Evolutionary conservation across 2,797 vertebrate genomes (phyloP), one percentile per base, ranked within the genome.

Genomic region (Megaceryle alcyon): DNA sequence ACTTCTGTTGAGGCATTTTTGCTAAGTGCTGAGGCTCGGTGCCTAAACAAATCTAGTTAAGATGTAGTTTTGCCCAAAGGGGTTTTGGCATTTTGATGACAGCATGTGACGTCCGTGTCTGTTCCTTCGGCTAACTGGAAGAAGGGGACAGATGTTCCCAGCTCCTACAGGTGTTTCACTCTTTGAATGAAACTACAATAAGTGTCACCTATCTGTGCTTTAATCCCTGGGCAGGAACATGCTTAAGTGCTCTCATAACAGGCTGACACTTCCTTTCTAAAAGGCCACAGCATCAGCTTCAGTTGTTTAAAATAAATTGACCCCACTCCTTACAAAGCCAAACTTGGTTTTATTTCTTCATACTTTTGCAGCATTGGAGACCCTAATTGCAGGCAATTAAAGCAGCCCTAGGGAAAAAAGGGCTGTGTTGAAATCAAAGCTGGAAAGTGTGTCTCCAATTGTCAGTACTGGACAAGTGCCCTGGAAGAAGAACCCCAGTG

Each of bases 351-450:
- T 48, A 63, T 82, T 93, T 46, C 92, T 80, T 23, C 63, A 28
- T 41, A 15, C 51, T 91, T 82, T 6, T 19, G 61, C 86, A 81
- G 86, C 37, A 21, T 5, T 29, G 79, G 6, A 92, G 89, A 86
- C 92, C 91, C 92, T 81, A 66, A 93, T 14, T 90, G 87, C 33
- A 80, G 35, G 89, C 72, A 78, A 86, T 88, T 57, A 91, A 93
- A 94, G 86, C 75, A 85, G 75, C 81, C 82, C 69, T 10, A 35
- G 79, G 51, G 85, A 26, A 59, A 16, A 61, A 76, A 84, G 60
- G 56, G 68, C 60, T 39, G 75, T 59, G 93, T 29, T 68, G 91
- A 81, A 94, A 93, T 35, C 77, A 60, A 91, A 77, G 86, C 84
- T 87, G 90, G 88, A 64, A 89, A 91, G 68, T 0, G 66, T 86